These are phyloP conservation scores for Syngnathus scovelli DNA, from an alignment of 2,113 vertebrate genomes.

Conservation along the genomic window DNA sequence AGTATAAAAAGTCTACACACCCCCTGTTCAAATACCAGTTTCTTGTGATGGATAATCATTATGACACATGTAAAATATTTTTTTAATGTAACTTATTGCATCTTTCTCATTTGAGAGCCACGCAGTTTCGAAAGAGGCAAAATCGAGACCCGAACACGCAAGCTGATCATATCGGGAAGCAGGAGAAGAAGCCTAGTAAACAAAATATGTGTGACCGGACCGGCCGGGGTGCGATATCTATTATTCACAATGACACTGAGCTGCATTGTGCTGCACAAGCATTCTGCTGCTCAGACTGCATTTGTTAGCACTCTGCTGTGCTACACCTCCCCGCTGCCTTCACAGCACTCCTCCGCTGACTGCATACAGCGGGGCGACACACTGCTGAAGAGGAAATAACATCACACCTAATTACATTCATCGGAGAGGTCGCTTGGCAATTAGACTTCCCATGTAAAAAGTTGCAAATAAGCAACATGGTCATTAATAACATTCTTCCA, in stretches of 20 bases:
- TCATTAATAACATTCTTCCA: neutral
- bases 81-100: too few relatives aligned
- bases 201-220: constrained; percentile 26
- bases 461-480: neutral
- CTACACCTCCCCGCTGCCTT: constrained; percentile 38
- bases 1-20: neutral
- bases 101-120: constrained; percentile 12
- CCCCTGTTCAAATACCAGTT: too few relatives aligned
- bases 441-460: constrained; percentile 13
- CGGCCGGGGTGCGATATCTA: constrained; percentile 31
- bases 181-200: constrained; percentile 28
- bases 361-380: constrained; percentile 18
- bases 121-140: constrained; percentile 23
- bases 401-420: constrained; percentile 41
- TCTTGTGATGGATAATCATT: neutral
- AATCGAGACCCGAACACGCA: constrained; percentile 25
- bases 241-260: constrained; percentile 53
- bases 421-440: constrained; percentile 31
- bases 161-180: constrained; percentile 26
- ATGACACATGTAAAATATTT: too few relatives aligned
- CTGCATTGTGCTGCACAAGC: constrained; percentile 54
- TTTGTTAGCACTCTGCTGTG: constrained; percentile 22
- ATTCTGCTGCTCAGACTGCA: constrained; percentile 40
- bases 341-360: constrained; percentile 22
- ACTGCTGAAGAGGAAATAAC: constrained; percentile 25